phyloP scores from a whole-genome alignment of 2,888 invertebrate species.

The Lymantria dispar region DNA sequence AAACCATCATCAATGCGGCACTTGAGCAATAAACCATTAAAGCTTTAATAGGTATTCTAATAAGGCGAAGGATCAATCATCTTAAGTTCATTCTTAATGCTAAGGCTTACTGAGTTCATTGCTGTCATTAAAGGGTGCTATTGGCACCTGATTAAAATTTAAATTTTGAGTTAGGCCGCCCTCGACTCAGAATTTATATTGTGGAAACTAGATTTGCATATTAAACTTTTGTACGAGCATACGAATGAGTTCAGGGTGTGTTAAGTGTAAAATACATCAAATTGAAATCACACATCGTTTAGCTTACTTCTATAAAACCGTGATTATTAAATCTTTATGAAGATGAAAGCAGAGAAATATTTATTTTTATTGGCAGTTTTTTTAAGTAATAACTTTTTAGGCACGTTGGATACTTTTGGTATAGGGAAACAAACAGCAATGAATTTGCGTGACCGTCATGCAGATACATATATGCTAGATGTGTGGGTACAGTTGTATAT shows the following conservation, averaged over 20 bases:
- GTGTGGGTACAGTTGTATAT: no score
- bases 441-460: no score
- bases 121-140: conserved; percentile 32
- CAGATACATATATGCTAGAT: no score
- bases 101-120: conserved; percentile 38
- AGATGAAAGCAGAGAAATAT: conserved; percentile 5
- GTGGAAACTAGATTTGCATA: conserved; percentile 30
- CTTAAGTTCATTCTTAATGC: conserved; percentile 29
- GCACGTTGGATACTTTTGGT: no score
- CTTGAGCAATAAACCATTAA: conserved; percentile 36
- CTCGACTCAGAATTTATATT: conserved; percentile 27
- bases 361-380: not conserved
- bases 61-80: conserved; percentile 41
- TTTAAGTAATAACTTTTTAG: no score
- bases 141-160: conserved; percentile 10
- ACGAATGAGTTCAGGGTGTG: conserved; percentile 1
- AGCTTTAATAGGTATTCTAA: conserved; percentile 33
- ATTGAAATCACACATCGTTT: not conserved
- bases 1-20: conserved; percentile 46
- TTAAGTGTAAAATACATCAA: not conserved
- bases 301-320: not conserved
- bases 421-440: no score
- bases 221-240: conserved; percentile 10
- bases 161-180: not conserved
- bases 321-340: conserved; percentile 1